Conservation (phyloP, 2,113 vertebrate genomes). For the Psettodes erumei region DNA sequence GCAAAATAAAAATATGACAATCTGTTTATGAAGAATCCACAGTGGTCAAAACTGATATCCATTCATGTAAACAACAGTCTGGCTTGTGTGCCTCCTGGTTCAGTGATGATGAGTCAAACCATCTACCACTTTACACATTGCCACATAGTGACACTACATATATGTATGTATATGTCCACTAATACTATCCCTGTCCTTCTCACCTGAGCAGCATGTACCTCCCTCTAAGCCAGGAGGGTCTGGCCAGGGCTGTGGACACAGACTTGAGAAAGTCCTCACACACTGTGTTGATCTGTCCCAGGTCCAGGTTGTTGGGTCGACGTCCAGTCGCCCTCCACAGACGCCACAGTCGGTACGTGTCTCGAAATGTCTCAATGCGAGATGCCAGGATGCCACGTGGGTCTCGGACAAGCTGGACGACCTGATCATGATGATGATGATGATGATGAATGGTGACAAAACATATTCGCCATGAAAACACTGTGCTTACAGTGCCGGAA, state of each 20-base stretch:
- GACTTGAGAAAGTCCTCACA: slow-evolving; percentile 93
- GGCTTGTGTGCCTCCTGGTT: no score
- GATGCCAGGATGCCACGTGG: slow-evolving; percentile 93
- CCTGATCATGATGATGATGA: slow-evolving; percentile 50
- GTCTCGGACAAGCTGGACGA: slow-evolving; percentile 94
- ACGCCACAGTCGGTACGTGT: slow-evolving; percentile 93
- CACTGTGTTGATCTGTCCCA: slow-evolving; percentile 89
- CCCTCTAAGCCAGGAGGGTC: slow-evolving; percentile 90
- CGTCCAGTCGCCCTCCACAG: slow-evolving; percentile 93
- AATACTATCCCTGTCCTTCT: not conserved
- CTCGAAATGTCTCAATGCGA: slow-evolving; percentile 93
- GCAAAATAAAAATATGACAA: no score
- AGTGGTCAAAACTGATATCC: no score
- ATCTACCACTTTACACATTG: no score
- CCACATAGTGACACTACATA: no score
- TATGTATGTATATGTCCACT: no score
- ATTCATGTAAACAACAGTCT: no score
- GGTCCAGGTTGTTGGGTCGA: slow-evolving; percentile 91
- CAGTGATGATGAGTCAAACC: no score
- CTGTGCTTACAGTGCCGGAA: no score
- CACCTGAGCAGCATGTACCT: slow-evolving; percentile 91
- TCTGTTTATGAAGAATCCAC: no score
- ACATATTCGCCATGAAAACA: no score
- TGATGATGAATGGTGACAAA: not conserved
- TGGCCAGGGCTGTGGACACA: slow-evolving; percentile 87